phyloP scores from a whole-genome alignment of 1,140 invertebrate species.

The Saccostrea glomerata region DNA sequence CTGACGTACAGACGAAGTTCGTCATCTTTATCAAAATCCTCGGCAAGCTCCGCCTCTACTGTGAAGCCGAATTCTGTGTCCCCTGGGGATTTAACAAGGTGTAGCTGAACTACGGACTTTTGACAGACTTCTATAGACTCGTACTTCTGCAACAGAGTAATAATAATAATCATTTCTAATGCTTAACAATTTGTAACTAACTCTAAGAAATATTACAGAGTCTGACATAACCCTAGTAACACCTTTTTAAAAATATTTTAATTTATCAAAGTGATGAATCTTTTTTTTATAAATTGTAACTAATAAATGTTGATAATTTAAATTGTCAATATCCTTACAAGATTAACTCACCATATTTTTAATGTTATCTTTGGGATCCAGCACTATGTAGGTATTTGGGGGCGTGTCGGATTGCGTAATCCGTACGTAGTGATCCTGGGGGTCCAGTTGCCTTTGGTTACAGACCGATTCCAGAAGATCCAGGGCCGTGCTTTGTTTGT shows the following conservation, averaged over 20 bases:
- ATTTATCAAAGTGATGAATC: too few species aligned
- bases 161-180: too few species aligned
- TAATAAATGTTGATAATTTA: too few species aligned
- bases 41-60: constrained; percentile 96
- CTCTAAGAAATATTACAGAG: too few species aligned
- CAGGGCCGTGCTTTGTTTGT: constrained; percentile 95
- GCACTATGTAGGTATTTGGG: constrained; percentile 79
- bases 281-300: too few species aligned
- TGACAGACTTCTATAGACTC: constrained; percentile 97
- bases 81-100: constrained; percentile 84
- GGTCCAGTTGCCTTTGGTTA: constrained; percentile 92
- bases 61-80: constrained; percentile 91
- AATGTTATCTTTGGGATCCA: constrained; percentile 96
- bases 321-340: background rate
- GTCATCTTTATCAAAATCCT: constrained; percentile 96
- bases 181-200: too few species aligned
- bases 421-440: constrained; percentile 96
- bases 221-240: too few species aligned
- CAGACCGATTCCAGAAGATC: constrained; percentile 96
- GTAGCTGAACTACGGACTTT: constrained; percentile 97
- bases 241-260: too few species aligned
- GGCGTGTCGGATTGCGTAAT: constrained; percentile 87
- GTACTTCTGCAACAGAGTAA: constrained; percentile 87
- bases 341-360: constrained; percentile 93
- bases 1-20: constrained; percentile 98